Percentiles rank a stretch among this genome's conserved stretches.
These are phyloP conservation scores for Rutpela maculata DNA, from an alignment of 2,888 invertebrate genomes.

Conservation along the genomic window DNA sequence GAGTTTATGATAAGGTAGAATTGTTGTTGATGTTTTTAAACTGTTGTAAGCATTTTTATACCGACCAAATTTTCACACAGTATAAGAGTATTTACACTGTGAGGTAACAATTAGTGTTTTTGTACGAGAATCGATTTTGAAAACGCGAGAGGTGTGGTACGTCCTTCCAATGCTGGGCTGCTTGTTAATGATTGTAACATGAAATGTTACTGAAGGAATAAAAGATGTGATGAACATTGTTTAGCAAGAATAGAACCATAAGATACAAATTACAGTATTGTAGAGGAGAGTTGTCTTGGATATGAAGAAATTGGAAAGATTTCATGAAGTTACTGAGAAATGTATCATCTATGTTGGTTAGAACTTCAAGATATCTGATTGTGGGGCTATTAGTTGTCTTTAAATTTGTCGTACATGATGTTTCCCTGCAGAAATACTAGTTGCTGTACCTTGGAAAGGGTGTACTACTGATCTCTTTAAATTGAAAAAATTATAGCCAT, in stretches of 20 bases:
- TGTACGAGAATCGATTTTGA: constrained; percentile 9
- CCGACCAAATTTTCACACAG: constrained; percentile 32
- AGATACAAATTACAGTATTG: too few relatives aligned
- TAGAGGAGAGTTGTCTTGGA: neutral
- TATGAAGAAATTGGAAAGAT: neutral
- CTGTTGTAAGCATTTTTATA: constrained; percentile 32
- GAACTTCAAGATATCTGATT: neutral
- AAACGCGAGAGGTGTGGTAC: neutral
- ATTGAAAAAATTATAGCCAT: neutral
- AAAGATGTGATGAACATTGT: too few relatives aligned
- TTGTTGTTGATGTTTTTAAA: constrained; percentile 26
- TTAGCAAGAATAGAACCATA: too few relatives aligned
- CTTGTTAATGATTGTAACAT: too few relatives aligned
- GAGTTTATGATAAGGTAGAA: constrained; percentile 17
- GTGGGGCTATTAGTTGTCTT: neutral
- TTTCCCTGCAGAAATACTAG: constrained; percentile 33
- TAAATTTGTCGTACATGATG: neutral
- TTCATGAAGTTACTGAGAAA: neutral
- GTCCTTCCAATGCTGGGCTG: neutral
- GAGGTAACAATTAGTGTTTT: constrained; percentile 37
- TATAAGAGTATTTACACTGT: constrained; percentile 20
- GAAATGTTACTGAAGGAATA: too few relatives aligned
- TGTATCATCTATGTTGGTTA: neutral
- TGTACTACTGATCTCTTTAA: constrained; percentile 2
- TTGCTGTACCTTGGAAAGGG: constrained; percentile 15